A percentile compares a stretch with the other conserved stretches of the same genome.
Conservation (phyloP, 2,797 vertebrate genomes). For the Esox lucius region DNA sequence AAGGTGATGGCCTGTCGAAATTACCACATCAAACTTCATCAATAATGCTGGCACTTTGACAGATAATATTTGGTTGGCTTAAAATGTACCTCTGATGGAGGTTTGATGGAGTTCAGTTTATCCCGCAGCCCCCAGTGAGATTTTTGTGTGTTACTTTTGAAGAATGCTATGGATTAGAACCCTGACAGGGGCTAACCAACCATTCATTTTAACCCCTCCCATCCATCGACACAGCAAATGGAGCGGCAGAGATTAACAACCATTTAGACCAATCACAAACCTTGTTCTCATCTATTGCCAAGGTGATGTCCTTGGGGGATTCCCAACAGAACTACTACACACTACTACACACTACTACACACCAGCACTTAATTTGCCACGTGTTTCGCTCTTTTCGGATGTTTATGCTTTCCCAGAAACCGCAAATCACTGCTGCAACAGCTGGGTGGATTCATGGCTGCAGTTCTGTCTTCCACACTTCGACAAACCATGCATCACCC, state of each 20-base stretch:
- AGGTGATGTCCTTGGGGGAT: constrained; percentile 59
- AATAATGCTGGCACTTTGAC: neutral
- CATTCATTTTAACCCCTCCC: constrained; percentile 66
- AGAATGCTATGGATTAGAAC: constrained; percentile 68
- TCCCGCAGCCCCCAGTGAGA: neutral
- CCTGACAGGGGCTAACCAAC: constrained; percentile 70
- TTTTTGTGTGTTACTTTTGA: constrained; percentile 49
- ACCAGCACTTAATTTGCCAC: constrained; percentile 66
- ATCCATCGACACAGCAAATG: constrained; percentile 63
- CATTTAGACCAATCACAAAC: constrained; percentile 57
- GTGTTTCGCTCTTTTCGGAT: constrained; percentile 51
- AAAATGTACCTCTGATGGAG: neutral
- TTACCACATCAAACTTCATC: neutral
- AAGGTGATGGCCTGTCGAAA: no score
- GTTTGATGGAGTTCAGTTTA: no score
- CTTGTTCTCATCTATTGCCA: constrained; percentile 43
- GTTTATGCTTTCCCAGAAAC: constrained; percentile 76
- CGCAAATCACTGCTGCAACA: constrained; percentile 70
- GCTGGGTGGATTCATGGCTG: constrained; percentile 66
- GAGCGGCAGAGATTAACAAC: constrained; percentile 64
- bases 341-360: constrained; percentile 45
- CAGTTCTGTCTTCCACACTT: constrained; percentile 53
- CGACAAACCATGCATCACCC: constrained; percentile 60
- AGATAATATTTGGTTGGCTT: neutral
- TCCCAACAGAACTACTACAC: constrained; percentile 35